Conservation (phyloP, 2,113 vertebrate genomes). For the Onychorhynchus coronatus region DNA sequence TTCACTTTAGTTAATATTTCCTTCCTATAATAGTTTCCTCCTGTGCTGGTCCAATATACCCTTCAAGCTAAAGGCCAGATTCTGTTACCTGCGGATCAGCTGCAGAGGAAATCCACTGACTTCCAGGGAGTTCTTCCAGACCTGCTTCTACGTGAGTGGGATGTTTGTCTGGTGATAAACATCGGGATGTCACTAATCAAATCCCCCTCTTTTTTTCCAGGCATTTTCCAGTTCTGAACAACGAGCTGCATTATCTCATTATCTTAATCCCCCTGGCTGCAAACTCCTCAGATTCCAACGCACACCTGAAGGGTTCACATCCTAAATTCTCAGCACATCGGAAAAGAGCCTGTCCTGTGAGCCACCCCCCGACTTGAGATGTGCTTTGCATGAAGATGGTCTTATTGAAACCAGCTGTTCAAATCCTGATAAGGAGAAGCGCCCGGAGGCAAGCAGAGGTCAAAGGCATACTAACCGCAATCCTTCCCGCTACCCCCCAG, state of each 20-base stretch:
- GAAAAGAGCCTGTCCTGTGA: background rate
- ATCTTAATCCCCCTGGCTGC: background rate
- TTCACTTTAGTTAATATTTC: background rate
- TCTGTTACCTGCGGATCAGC: background rate
- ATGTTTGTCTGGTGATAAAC: background rate
- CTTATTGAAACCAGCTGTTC: slow-evolving; percentile 19
- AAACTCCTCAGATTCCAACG: slow-evolving; percentile 15
- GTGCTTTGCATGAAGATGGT: background rate
- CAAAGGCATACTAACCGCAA: background rate
- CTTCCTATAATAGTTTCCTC: background rate
- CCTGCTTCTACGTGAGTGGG: background rate
- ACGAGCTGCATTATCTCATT: background rate
- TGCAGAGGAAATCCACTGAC: slow-evolving; percentile 8
- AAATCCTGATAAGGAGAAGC: background rate
- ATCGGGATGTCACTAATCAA: background rate
- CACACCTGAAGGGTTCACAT: background rate
- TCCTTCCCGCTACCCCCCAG: background rate
- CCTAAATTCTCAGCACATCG: background rate
- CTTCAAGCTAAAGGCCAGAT: background rate
- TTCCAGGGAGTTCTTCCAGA: slow-evolving; percentile 29
- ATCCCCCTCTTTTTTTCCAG: background rate
- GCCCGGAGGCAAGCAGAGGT: background rate
- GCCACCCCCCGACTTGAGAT: background rate
- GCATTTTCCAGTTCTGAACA: background rate
- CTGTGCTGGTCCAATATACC: background rate